Evolutionary conservation across 2,113 vertebrate species (phyloP).

Genomic region (Pipra filicauda): DNA sequence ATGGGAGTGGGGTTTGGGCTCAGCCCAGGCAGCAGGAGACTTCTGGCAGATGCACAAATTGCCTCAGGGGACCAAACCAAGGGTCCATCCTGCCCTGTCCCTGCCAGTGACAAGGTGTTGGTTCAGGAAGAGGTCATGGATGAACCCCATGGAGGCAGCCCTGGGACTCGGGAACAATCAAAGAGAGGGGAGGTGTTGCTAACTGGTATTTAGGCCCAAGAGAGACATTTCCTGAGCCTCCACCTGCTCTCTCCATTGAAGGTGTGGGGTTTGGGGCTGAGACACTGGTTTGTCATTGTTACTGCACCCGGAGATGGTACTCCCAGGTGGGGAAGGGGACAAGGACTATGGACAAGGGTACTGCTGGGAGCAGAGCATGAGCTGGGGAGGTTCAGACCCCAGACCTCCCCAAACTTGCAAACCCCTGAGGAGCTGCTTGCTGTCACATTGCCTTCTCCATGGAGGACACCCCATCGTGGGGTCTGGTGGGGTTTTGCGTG

Average conservation of each 20-base stretch:
- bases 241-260: not conserved
- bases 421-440: not conserved
- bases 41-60: not conserved
- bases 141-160: not conserved
- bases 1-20: not conserved
- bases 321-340: not conserved
- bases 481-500: not conserved
- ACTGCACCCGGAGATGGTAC: not conserved
- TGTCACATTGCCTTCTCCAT: not conserved
- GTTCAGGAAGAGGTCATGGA: not conserved
- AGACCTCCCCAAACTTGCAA: not conserved
- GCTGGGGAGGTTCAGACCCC: not conserved
- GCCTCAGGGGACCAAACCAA: not conserved
- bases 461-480: not conserved
- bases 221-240: not conserved
- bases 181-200: not conserved
- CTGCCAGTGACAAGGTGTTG: not conserved
- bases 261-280: not conserved
- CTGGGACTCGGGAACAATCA: fast-evolving
- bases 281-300: not conserved
- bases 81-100: not conserved
- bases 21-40: not conserved
- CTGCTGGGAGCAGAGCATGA: not conserved
- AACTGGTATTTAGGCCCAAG: not conserved
- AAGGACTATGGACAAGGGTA: not conserved